phyloP scores from a whole-genome alignment of 2,888 invertebrate species.

The Opisthograptis luteolata region DNA sequence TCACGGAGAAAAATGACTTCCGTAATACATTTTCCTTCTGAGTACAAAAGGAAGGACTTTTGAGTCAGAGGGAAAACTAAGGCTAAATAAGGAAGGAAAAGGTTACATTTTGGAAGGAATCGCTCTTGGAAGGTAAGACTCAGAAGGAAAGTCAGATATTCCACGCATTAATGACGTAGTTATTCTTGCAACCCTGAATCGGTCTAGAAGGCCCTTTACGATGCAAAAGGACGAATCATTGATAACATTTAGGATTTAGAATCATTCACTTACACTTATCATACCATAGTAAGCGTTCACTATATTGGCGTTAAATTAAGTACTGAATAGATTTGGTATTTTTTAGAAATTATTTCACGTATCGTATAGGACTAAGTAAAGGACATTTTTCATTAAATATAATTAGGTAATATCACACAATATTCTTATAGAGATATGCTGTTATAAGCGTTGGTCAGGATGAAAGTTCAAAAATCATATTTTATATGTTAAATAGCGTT shows the following conservation, averaged over 20 bases:
- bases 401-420: constrained; percentile 82
- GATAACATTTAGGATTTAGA: constrained; percentile 61
- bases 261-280: constrained; percentile 58
- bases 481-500: constrained; percentile 44
- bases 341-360: constrained; percentile 55
- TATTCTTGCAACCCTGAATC: constrained; percentile 1
- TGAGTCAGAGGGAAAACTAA: no score
- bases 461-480: constrained; percentile 62
- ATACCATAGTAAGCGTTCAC: constrained; percentile 62
- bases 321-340: constrained; percentile 78
- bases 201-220: constrained; percentile 18
- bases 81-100: no score
- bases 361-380: constrained; percentile 63
- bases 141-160: no score
- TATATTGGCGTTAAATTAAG: constrained; percentile 74
- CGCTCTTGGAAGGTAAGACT: no score
- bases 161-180: neutral
- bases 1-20: no score
- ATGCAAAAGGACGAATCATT: constrained; percentile 62
- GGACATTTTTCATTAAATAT: constrained; percentile 71
- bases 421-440: constrained; percentile 82
- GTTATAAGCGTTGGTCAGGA: constrained; percentile 80
- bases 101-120: no score
- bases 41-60: no score
- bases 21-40: no score